These are phyloP conservation scores for Setipinna tenuifilis DNA, from an alignment of 2,797 vertebrate genomes.

Conservation along the genomic window DNA sequence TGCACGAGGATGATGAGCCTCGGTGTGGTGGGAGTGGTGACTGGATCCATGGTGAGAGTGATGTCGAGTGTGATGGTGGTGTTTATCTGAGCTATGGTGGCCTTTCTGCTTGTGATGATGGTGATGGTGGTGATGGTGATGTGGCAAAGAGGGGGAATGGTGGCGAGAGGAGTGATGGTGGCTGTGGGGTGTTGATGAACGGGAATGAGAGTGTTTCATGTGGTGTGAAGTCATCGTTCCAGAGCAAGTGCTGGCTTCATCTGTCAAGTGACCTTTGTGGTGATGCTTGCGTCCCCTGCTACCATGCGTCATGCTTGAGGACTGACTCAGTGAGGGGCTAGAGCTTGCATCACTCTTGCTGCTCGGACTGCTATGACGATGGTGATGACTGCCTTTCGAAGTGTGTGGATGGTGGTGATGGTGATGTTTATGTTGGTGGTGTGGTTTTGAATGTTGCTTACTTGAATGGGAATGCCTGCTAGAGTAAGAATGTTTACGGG, in stretches of 20 bases:
- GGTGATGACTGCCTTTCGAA: constrained; percentile 31
- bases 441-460: constrained; percentile 43
- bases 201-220: constrained; percentile 3
- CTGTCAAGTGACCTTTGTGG: constrained; percentile 28
- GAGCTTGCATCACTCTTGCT: constrained; percentile 38
- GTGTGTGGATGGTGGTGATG: constrained; percentile 44
- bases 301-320: constrained; percentile 28
- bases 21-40: constrained; percentile 13
- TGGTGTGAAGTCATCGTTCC: constrained; percentile 16
- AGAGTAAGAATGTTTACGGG: constrained; percentile 40
- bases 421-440: constrained; percentile 30
- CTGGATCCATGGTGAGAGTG: constrained; percentile 38
- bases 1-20: constrained; percentile 23
- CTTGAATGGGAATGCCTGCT: constrained; percentile 47
- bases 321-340: constrained; percentile 34
- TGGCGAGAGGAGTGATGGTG: constrained; percentile 21
- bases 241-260: constrained; percentile 22
- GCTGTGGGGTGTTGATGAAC: neutral
- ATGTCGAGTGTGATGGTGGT: constrained; percentile 40
- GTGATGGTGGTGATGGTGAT: constrained; percentile 41
- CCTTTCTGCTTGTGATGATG: constrained; percentile 39
- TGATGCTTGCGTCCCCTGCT: constrained; percentile 34
- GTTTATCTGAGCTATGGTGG: constrained; percentile 43
- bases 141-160: constrained; percentile 40
- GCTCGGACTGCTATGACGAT: constrained; percentile 43